A percentile compares a stretch with the other conserved stretches of the same genome.
Evolutionary conservation across 2,888 invertebrate genomes (phyloP).

Genomic region (Chorisops tibialis): DNA sequence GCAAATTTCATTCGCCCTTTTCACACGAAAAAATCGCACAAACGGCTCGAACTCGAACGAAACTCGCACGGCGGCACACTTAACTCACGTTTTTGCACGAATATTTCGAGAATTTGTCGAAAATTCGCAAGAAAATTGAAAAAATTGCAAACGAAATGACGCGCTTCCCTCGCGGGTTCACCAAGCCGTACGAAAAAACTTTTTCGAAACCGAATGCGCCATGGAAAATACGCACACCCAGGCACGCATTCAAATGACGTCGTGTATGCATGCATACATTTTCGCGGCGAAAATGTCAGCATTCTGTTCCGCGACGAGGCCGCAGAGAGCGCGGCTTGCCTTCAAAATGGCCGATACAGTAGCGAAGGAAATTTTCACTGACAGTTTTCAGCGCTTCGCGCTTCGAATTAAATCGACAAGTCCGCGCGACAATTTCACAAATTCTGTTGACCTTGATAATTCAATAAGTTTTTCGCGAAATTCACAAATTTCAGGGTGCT

Average conservation of each 20-base stretch:
- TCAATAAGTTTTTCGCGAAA: too few relatives aligned
- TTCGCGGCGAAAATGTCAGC: too few relatives aligned
- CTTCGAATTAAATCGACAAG: too few relatives aligned
- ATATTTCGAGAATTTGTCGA: slow-evolving; percentile 45
- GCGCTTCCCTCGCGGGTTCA: slow-evolving; percentile 45
- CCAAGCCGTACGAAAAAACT: slow-evolving; percentile 40
- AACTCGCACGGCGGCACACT: neutral
- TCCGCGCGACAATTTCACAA: too few relatives aligned
- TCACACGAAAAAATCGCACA: neutral
- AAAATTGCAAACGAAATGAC: slow-evolving; percentile 41
- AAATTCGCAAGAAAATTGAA: slow-evolving; percentile 40
- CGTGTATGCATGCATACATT: neutral
- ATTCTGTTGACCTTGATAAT: too few relatives aligned
- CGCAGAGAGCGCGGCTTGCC: too few relatives aligned
- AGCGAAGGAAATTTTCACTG: slow-evolving; percentile 9
- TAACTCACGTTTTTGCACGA: neutral
- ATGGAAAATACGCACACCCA: neutral
- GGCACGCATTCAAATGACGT: neutral
- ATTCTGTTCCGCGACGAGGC: too few relatives aligned
- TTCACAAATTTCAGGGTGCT: too few relatives aligned
- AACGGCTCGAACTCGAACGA: neutral
- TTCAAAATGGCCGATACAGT: neutral
- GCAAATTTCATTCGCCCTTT: slow-evolving; percentile 8
- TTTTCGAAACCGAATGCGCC: neutral
- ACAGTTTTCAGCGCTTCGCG: neutral